Conservation (phyloP, 1,140 invertebrate species). For the Dreissena rostriformis region DNA sequence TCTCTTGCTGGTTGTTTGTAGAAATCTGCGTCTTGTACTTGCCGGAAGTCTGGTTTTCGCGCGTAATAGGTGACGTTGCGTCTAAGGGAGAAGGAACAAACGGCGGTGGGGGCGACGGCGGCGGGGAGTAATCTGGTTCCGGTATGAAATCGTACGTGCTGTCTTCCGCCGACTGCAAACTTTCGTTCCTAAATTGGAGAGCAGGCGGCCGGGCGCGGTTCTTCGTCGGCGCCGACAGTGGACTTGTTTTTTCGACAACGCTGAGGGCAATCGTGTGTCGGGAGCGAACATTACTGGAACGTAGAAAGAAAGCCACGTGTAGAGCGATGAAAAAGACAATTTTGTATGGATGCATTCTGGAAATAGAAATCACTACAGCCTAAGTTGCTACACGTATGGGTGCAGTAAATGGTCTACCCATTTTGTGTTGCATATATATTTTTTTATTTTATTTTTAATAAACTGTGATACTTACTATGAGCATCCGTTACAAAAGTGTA, state of each 20-base stretch:
- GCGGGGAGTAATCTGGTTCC: conserved; percentile 54
- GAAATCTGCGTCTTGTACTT: conserved; percentile 39
- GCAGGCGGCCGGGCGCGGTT: conserved; percentile 37
- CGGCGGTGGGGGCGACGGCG: background rate
- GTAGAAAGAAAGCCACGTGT: no score
- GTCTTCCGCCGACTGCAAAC: conserved; percentile 14
- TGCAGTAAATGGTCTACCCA: no score
- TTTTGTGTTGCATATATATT: no score
- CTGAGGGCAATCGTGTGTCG: conserved; percentile 20
- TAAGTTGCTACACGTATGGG: no score
- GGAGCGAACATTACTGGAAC: background rate
- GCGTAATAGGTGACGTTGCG: background rate
- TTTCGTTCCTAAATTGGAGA: conserved; percentile 10
- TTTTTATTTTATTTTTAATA: no score
- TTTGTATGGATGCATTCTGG: no score
- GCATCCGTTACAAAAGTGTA: no score
- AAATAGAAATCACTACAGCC: no score
- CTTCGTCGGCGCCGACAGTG: conserved; percentile 24
- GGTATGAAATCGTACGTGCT: conserved; percentile 40
- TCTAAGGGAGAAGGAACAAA: background rate
- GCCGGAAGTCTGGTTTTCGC: conserved; percentile 36
- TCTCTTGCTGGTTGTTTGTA: background rate
- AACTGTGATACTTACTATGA: no score
- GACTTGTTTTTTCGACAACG: conserved; percentile 42
- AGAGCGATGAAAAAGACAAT: no score